Conservation (phyloP, 2,113 vertebrate genomes). For the Brachionichthys hirsutus region DNA sequence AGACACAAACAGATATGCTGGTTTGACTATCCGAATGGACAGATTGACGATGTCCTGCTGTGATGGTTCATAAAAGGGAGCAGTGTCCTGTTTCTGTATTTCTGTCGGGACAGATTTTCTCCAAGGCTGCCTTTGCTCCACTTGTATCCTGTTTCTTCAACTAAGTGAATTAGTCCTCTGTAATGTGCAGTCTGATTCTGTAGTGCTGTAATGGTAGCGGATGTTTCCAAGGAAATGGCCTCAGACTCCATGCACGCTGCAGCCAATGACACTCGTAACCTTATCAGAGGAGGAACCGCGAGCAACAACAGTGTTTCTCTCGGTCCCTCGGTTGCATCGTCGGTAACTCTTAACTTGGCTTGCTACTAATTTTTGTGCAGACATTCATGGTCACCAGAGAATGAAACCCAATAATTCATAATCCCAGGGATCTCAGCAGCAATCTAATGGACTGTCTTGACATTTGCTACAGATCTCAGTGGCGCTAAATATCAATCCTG, state of each 20-base stretch:
- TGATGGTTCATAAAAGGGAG: constrained; percentile 54
- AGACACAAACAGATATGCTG: constrained; percentile 25
- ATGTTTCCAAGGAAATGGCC: constrained; percentile 56
- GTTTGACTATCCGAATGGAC: constrained; percentile 21
- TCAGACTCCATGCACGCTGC: constrained; percentile 38
- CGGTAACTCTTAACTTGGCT: too few species aligned
- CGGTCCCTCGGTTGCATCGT: neutral
- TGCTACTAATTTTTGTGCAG: too few species aligned
- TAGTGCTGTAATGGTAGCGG: constrained; percentile 57
- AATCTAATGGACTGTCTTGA: neutral
- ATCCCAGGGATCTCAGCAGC: neutral
- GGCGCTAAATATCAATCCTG: neutral
- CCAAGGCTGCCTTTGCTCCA: constrained; percentile 19
- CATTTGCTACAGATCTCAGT: neutral
- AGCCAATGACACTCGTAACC: constrained; percentile 56
- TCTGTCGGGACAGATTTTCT: constrained; percentile 51
- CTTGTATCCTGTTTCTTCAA: constrained; percentile 37
- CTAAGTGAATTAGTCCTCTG: constrained; percentile 62
- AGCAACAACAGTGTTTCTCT: constrained; percentile 10
- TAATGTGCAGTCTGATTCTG: constrained; percentile 50
- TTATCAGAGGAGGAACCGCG: constrained; percentile 38
- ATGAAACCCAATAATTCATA: neutral
- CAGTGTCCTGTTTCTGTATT: constrained; percentile 41
- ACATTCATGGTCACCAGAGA: too few species aligned
- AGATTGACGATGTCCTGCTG: constrained; percentile 10